These are phyloP conservation scores for Alviniconcha marisindica DNA, from an alignment of 1,140 invertebrate species.

Conservation along the genomic window DNA sequence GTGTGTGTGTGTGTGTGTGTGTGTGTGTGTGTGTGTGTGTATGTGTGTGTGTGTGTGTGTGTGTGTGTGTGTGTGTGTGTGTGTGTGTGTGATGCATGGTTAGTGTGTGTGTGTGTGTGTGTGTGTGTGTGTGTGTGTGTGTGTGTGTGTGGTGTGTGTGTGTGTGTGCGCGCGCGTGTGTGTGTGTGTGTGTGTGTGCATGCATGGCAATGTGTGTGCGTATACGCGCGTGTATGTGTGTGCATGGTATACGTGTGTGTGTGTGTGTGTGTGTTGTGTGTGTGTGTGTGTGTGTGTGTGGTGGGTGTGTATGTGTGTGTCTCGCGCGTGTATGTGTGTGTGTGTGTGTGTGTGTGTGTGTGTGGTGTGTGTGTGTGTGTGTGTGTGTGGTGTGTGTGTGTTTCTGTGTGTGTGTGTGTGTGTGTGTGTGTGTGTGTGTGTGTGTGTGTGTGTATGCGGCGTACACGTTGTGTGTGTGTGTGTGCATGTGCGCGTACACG, in stretches of 20 bases:
- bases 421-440: conserved; percentile 18
- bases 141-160: background rate
- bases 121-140: too few relatives aligned
- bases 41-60: background rate
- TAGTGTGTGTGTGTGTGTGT: too few relatives aligned
- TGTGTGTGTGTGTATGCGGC: conserved; percentile 11
- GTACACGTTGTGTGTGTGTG: background rate
- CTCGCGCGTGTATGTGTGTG: background rate
- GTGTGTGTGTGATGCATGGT: too few relatives aligned
- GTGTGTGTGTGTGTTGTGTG: conserved; percentile 2
- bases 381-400: conserved; percentile 6
- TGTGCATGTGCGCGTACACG: background rate
- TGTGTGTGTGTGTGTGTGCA: background rate
- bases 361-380: too few relatives aligned
- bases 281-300: background rate
- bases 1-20: background rate
- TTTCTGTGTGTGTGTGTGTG: background rate
- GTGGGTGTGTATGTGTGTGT: background rate
- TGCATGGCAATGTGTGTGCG: background rate
- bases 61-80: too few relatives aligned
- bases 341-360: conserved; percentile 23
- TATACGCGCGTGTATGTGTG: background rate
- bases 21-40: background rate
- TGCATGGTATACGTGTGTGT: background rate
- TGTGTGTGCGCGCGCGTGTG: background rate